Percentiles rank a stretch among this genome's conserved stretches.
Evolutionary conservation across 2,797 vertebrate species (phyloP).

Genomic region (Cryptoprocta ferox): DNA sequence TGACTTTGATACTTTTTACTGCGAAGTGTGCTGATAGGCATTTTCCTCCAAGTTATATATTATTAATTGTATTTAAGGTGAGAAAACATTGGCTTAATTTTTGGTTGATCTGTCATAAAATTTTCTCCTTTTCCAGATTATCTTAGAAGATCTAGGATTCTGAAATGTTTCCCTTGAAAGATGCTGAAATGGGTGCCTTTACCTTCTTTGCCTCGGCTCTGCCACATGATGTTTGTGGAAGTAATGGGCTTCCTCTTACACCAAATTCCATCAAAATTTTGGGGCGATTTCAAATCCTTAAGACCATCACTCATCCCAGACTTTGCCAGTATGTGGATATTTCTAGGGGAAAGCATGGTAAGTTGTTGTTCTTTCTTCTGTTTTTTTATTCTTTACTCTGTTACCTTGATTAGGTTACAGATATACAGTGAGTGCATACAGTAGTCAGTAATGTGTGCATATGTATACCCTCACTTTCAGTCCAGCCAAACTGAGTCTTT

Average conservation of each 20-base stretch:
- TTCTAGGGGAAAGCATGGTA: constrained; percentile 97
- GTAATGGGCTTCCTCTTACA: constrained; percentile 98
- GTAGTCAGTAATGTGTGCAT: not conserved
- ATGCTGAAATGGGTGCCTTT: constrained; percentile 95
- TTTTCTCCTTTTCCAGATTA: constrained; percentile 63
- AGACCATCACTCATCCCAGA: constrained; percentile 95
- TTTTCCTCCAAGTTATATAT: not conserved
- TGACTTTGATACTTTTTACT: not conserved
- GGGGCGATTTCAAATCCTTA: constrained; percentile 98
- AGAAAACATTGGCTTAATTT: constrained; percentile 7
- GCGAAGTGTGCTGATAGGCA: not conserved
- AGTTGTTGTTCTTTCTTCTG: constrained; percentile 67
- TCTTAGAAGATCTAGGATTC: not conserved
- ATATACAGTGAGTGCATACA: not conserved
- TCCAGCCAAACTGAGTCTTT: not conserved
- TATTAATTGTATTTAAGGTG: constrained; percentile 25
- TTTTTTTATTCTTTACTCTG: not conserved
- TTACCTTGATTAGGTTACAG: not conserved
- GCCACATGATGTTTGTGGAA: constrained; percentile 99
- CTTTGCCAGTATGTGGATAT: constrained; percentile 99
- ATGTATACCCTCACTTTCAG: not conserved
- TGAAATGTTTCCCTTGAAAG: constrained; percentile 94
- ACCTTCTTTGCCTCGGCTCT: constrained; percentile 99
- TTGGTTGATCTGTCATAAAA: constrained; percentile 19
- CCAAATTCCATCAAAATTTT: constrained; percentile 99